phyloP scores from a whole-genome alignment of 2,888 invertebrate species.

The Schizotus pectinicornis region DNA sequence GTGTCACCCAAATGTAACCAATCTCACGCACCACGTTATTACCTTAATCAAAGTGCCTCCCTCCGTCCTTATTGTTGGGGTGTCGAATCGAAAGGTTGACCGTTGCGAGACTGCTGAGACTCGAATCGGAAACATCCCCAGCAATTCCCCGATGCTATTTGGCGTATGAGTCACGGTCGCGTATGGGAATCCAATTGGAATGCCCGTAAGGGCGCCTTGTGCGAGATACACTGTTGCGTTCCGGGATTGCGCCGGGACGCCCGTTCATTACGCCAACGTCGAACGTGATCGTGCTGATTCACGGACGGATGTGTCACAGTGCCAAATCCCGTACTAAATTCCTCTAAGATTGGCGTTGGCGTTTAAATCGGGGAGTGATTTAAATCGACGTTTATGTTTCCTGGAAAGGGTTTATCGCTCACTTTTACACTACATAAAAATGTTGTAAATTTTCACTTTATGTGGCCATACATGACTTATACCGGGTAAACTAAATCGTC shows the following conservation, averaged over 20 bases:
- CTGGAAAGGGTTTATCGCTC: no score
- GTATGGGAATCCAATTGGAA: slow-evolving; percentile 55
- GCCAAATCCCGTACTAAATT: no score
- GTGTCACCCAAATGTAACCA: slow-evolving; percentile 52
- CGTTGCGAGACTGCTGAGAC: neutral
- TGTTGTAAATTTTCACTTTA: no score
- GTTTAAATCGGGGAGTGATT: no score
- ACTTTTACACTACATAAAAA: no score
- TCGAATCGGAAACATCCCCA: slow-evolving; percentile 38
- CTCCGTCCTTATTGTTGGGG: neutral
- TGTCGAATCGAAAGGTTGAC: slow-evolving; percentile 17
- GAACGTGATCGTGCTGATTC: slow-evolving; percentile 12
- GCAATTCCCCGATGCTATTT: slow-evolving; percentile 55
- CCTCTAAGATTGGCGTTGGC: neutral
- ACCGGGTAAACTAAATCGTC: no score
- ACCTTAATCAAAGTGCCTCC: slow-evolving; percentile 54
- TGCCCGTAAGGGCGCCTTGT: slow-evolving; percentile 37
- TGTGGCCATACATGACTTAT: no score
- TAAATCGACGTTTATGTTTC: no score
- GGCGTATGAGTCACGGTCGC: slow-evolving; percentile 53
- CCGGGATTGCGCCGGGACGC: slow-evolving; percentile 29
- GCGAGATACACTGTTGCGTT: slow-evolving; percentile 37
- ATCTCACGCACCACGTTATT: slow-evolving; percentile 57
- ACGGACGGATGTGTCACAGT: neutral
- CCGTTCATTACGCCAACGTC: slow-evolving; percentile 22